A percentile compares a stretch with the other conserved stretches of the same genome.
phyloP scores from a whole-genome alignment of 53 echinoderm and acorn worm genomes.

The Crossaster papposus region DNA sequence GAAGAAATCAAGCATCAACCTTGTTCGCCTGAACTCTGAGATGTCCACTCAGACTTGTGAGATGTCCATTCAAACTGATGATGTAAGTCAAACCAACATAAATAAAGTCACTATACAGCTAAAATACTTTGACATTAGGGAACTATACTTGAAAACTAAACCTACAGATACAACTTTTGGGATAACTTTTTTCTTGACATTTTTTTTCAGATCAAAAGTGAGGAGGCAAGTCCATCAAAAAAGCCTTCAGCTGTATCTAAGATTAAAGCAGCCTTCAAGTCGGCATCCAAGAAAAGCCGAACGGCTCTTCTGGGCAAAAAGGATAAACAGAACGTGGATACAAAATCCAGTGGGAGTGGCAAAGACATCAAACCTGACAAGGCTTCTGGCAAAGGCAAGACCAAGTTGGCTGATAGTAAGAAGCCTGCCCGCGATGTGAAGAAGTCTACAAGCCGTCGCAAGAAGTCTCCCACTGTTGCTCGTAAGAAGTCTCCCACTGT shows the following conservation, averaged over 20 bases:
- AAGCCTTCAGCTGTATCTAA: constrained; percentile 32
- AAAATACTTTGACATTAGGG: no score
- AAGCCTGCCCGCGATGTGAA: constrained; percentile 8
- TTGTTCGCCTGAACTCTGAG: neutral
- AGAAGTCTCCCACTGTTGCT: constrained; percentile 26
- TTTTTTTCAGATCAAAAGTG: neutral
- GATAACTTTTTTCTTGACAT: neutral
- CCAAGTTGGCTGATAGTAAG: constrained; percentile 1
- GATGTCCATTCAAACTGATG: constrained; percentile 21
- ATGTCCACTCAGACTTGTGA: constrained; percentile 41
- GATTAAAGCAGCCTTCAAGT: constrained; percentile 29
- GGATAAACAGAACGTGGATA: neutral
- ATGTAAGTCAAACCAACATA: constrained; percentile 22
- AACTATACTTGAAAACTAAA: neutral
- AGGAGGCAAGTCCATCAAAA: neutral
- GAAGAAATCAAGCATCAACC: constrained; percentile 18
- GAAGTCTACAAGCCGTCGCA: neutral
- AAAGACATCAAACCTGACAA: constrained; percentile 1
- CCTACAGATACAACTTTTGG: neutral
- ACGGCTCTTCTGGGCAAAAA: constrained; percentile 20
- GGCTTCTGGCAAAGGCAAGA: constrained; percentile 20
- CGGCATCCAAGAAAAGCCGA: constrained; percentile 34
- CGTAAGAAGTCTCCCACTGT: neutral
- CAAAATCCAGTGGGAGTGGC: constrained; percentile 9
- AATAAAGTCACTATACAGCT: no score